These are phyloP conservation scores for Climacteris rufus DNA, from an alignment of 2,113 vertebrate genomes.

Conservation along the genomic window DNA sequence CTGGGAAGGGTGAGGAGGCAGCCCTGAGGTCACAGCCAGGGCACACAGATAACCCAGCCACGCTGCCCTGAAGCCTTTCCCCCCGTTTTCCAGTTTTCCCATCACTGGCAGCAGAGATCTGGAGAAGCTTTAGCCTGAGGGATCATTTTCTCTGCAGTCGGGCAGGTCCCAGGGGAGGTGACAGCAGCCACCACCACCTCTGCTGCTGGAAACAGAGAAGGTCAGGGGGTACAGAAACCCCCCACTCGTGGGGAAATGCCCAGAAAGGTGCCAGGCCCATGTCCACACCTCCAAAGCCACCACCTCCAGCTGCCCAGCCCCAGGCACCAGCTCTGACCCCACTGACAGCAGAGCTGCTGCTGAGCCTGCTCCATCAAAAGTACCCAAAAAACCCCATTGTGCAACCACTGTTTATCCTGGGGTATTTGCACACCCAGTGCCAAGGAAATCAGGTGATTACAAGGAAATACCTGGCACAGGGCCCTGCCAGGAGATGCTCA, in stretches of 20 bases:
- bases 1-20: background rate
- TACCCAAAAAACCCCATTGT: accelerated
- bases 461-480: slow-evolving; percentile 13
- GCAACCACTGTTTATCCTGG: background rate
- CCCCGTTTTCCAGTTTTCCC: background rate
- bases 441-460: slow-evolving; percentile 30
- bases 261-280: background rate
- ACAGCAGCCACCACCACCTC: background rate
- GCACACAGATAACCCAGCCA: background rate
- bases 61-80: background rate
- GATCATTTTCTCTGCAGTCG: accelerated
- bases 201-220: background rate
- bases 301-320: background rate
- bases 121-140: background rate
- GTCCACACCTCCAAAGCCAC: background rate
- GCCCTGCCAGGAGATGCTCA: background rate
- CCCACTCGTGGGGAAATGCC: accelerated
- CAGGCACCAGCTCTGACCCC: accelerated
- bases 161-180: background rate
- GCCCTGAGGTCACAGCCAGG: background rate
- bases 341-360: background rate
- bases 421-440: background rate
- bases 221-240: background rate
- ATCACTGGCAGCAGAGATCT: background rate
- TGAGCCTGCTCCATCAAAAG: background rate